Evolutionary conservation across 2,113 vertebrate genomes (phyloP).

Genomic region (Stegastes partitus): DNA sequence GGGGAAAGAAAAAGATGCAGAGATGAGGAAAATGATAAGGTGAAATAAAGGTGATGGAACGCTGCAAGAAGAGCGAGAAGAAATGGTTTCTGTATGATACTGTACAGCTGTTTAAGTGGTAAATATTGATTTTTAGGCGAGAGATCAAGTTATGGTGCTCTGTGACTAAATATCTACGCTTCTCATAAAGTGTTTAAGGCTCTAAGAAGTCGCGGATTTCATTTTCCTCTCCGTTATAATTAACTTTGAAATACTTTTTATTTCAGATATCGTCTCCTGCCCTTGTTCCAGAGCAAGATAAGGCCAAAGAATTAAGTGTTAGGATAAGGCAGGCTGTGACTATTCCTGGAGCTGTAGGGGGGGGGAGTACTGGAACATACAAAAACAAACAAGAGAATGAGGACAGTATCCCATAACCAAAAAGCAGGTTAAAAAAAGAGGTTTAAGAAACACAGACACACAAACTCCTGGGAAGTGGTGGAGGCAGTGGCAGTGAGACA

Average conservation of each 20-base stretch:
- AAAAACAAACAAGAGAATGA: not conserved
- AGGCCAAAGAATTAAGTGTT: slow-evolving; percentile 3
- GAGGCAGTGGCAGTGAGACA: slow-evolving; percentile 56
- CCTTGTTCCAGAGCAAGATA: not conserved
- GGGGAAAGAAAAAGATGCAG: not conserved
- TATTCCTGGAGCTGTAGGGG: not conserved
- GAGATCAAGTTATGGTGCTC: not conserved
- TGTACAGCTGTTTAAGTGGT: not conserved
- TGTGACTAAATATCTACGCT: not conserved
- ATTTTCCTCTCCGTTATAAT: too few relatives aligned
- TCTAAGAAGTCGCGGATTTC: not conserved
- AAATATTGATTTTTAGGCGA: not conserved
- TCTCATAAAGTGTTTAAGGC: not conserved
- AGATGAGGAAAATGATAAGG: not conserved
- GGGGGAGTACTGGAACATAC: not conserved
- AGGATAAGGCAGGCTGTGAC: not conserved
- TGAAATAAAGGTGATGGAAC: not conserved
- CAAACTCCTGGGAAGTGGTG: slow-evolving; percentile 32
- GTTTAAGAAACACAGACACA: slow-evolving; percentile 16
- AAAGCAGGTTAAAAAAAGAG: slow-evolving; percentile 8
- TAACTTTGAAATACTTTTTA: not conserved
- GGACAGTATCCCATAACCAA: not conserved
- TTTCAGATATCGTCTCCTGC: not conserved
- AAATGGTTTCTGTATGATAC: not conserved
- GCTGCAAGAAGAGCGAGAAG: not conserved